Base-by-base conservation (phyloP, 2,888 invertebrate genomes). In the Xestia xanthographa region DNA sequence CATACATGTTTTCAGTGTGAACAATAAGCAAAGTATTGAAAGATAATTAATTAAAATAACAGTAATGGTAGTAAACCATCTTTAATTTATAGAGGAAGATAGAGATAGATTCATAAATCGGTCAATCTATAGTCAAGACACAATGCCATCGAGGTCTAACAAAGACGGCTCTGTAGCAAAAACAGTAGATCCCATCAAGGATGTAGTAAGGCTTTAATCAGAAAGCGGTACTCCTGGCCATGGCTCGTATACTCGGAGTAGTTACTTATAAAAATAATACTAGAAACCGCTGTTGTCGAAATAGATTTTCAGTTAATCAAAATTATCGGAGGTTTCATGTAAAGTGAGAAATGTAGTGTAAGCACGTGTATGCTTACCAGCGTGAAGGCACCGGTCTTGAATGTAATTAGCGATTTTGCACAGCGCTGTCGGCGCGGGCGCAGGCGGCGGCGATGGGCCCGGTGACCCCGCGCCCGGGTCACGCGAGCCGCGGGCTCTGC, bases 331-430 rank as follows among this genome's bases (percentile, higher is more conserved):
- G 14, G 53, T 53, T 9, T 22, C 29, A 82, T 70, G 41, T 72
- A 72, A 75, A 73, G 71, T 82, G 77, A 80, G 69, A 87, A 87
- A 83, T 87, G 81, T 87, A 87, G 79, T 77, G 62, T 76, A 66
- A 87, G 87, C 87, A 88, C 86, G 85, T 88, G 88, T 89, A 79
- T 88, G 88, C 87, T 87, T 86, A 86, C 80, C 83, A 78, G 71
- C 77, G 43, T 74, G 73, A 68, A 82, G 88, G 83, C 88, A 80
- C 76, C 84, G 85, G 88, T 88, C 92, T 93, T 93, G 89, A 92
- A 93, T 91, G 92, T 91, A 95, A 96, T 96, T 96, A 96, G 91
- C 93, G 86, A 95, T 96, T 95, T 93, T 92, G 91, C 95, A 95
- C 94, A 95, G 94, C 90, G 92, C 93, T 93, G 92, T 77, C 80